Evolutionary conservation across 1,140 invertebrate species (phyloP).

Genomic region (Drosophila funebris): DNA sequence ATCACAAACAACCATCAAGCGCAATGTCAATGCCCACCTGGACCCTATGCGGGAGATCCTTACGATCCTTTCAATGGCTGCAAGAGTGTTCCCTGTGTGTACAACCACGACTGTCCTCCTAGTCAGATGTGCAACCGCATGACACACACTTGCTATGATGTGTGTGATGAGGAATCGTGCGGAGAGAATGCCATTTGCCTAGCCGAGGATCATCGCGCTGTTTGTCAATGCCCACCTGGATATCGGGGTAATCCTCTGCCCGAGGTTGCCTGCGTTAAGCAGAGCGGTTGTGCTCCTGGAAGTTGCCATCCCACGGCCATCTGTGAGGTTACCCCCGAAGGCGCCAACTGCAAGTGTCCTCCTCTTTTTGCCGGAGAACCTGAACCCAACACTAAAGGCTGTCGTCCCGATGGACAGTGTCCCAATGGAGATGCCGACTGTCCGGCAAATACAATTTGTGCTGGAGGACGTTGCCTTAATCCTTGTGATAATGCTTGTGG

Average conservation of each 20-base stretch:
- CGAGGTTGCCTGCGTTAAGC: constrained; percentile 90
- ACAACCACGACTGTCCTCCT: constrained; percentile 91
- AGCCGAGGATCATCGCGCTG: constrained; percentile 91
- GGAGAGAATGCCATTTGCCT: constrained; percentile 95
- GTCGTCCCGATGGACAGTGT: constrained; percentile 89
- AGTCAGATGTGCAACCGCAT: constrained; percentile 92
- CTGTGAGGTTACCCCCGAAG: constrained; percentile 88
- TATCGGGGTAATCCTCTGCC: constrained; percentile 91
- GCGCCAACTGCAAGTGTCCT: constrained; percentile 91
- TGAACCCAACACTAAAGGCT: constrained; percentile 88
- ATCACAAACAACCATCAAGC: constrained; percentile 94
- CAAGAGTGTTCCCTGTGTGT: constrained; percentile 91
- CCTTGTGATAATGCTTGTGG: constrained; percentile 92
- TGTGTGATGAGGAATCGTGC: constrained; percentile 92
- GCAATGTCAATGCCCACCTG: constrained; percentile 94
- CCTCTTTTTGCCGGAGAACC: constrained; percentile 90
- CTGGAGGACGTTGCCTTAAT: constrained; percentile 89
- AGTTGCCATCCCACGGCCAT: constrained; percentile 92
- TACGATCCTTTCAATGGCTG: constrained; percentile 90
- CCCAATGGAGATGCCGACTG: constrained; percentile 90
- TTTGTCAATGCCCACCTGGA: constrained; percentile 93
- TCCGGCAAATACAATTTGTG: constrained; percentile 89
- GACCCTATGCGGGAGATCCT: constrained; percentile 92
- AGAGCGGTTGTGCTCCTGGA: constrained; percentile 89
- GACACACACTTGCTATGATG: constrained; percentile 92